Evolutionary conservation across 1,140 invertebrate species (phyloP), one percentile per base, ranked within the genome.

Genomic region (Steinernema feltiae): DNA sequence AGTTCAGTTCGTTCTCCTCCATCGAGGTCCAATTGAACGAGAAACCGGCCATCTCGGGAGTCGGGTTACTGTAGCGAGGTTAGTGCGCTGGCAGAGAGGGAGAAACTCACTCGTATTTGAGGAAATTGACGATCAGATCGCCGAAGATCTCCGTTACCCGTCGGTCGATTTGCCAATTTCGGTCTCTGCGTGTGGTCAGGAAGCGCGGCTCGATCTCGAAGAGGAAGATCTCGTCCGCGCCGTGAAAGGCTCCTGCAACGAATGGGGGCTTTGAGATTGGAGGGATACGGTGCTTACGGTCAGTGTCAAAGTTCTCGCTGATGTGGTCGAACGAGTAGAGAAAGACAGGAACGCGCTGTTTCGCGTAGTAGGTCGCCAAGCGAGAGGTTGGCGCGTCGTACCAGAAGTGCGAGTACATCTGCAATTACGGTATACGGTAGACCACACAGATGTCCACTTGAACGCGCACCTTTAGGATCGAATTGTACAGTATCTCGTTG

Each of bases 321-420:
- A 85, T 78, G 73, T 85, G 85, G 69, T 85, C 84, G 73, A 85
- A 85, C 29, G 85, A 86, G 69, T 85, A 85, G 17, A 85, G 74
- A 78, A 76, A 85, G n/a, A 85, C 84, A 32, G 85, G 83, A 21
- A 79, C 78, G 71, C 78, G 48, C 32, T 85, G 83, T 32, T 83
- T 80, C 0, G 75, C 70, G 71, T 85, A 85, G 71, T 80, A 80
- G 24, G 78, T 84, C 2, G 84, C 85, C 46, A 85, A 30, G 63
- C 84, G 73, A 15, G 84, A 78, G 30, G 84, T 79, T 31, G 84
- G 84, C 15, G 84, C 82, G 70, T 85, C 85, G 74, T 82, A 86
- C 84, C 84, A 85, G 72, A 85, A 85, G 41, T 85, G 84, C 0
- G 84, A 85, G 74, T 81, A 85, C 83, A 85, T 85, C 85, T 85